Conservation (phyloP, 1,140 invertebrate species). For the Drosophila novamexicana region DNA sequence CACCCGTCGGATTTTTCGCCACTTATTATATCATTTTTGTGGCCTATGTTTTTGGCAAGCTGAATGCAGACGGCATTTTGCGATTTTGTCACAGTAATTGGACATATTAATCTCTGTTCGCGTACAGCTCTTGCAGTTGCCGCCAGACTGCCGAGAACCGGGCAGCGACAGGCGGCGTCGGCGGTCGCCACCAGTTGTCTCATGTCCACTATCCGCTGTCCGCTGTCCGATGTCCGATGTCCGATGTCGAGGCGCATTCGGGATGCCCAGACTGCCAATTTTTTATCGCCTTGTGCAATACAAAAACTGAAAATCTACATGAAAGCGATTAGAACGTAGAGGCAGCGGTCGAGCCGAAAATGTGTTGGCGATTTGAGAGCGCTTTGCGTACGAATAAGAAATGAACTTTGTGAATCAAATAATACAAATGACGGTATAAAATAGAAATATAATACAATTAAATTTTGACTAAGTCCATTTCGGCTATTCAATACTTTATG, state of each 20-base stretch:
- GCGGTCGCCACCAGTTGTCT: constrained; percentile 19
- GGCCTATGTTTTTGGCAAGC: constrained; percentile 54
- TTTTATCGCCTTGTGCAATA: constrained; percentile 53
- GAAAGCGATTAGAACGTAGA: constrained; percentile 37
- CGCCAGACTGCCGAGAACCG: constrained; percentile 34
- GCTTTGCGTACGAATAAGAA: constrained; percentile 10
- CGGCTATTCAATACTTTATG: neutral
- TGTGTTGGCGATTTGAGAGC: neutral
- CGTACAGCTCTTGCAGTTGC: constrained; percentile 59
- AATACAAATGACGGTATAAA: neutral
- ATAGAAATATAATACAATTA: too few species aligned
- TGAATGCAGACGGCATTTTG: constrained; percentile 80
- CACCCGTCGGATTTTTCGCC: constrained; percentile 45
- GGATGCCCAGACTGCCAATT: constrained; percentile 58
- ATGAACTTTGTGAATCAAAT: neutral
- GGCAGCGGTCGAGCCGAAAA: constrained; percentile 3
- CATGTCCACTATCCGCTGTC: constrained; percentile 9
- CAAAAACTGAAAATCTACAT: constrained; percentile 34
- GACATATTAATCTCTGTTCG: constrained; percentile 84
- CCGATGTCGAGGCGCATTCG: constrained; percentile 36
- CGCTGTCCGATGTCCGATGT: constrained; percentile 6
- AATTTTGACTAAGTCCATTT: too few species aligned
- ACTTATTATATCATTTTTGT: constrained; percentile 78
- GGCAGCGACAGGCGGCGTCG: constrained; percentile 30
- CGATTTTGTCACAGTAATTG: constrained; percentile 84